Evolutionary conservation across 2,888 invertebrate genomes (phyloP).

Genomic region (Geophilus truncorum): DNA sequence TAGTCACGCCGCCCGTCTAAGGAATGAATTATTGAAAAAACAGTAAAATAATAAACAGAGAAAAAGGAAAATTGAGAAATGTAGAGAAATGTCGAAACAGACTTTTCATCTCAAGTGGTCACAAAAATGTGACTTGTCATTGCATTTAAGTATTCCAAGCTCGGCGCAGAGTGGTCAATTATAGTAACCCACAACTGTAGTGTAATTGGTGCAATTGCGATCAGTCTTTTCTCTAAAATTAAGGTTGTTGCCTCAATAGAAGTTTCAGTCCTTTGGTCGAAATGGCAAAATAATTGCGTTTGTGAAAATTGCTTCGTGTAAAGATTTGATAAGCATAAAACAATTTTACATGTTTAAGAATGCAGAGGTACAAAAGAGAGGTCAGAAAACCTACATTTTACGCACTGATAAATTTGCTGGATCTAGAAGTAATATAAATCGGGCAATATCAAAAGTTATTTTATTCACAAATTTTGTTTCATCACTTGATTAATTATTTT

Average conservation of each 20-base stretch:
- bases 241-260: neutral
- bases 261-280: neutral
- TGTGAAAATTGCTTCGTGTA: conserved; percentile 9
- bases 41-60: too few relatives aligned
- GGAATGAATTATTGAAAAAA: neutral
- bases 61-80: neutral
- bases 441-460: too few relatives aligned
- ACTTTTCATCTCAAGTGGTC: neutral
- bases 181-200: neutral
- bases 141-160: neutral
- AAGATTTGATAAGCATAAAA: neutral
- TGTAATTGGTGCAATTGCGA: neutral
- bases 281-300: neutral
- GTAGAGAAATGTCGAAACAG: too few relatives aligned
- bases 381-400: conserved; percentile 16
- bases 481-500: conserved; percentile 25
- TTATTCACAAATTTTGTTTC: too few relatives aligned
- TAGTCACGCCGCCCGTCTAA: neutral
- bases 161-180: neutral
- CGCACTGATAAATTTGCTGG: neutral
- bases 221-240: neutral
- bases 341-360: neutral
- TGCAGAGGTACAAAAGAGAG: neutral
- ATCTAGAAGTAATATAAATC: neutral
- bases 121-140: conserved; percentile 2